A percentile compares a stretch with the other conserved stretches of the same genome.
phyloP scores from a whole-genome alignment of 2,113 vertebrate species.

The Symphodus melops region DNA sequence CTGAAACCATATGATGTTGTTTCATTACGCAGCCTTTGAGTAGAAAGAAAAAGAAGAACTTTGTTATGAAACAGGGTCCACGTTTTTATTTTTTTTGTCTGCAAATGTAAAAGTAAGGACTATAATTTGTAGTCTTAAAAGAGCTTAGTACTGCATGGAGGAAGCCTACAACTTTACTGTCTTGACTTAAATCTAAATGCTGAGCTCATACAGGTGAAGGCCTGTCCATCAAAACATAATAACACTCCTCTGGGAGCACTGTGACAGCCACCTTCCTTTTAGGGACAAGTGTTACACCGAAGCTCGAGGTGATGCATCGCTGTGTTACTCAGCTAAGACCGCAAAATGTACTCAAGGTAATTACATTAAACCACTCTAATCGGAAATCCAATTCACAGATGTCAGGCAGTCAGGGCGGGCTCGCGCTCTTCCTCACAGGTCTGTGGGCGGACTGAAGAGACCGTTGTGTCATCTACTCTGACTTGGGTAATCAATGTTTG shows the following conservation, averaged over 20 bases:
- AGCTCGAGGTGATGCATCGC: conserved; percentile 55
- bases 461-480: conserved; percentile 63
- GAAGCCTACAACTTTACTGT: conserved; percentile 6
- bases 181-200: not conserved
- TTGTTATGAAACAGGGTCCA: not conserved
- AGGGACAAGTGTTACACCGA: conserved; percentile 28
- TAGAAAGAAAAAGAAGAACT: not conserved
- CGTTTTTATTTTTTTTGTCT: not conserved
- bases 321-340: conserved; percentile 48
- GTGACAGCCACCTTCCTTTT: conserved; percentile 14
- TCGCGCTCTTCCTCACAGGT: conserved; percentile 41
- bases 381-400: conserved; percentile 76
- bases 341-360: conserved; percentile 69
- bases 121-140: too few species aligned
- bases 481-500: conserved; percentile 69
- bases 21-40: conserved; percentile 2
- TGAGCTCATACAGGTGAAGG: conserved; percentile 24
- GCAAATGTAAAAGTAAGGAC: not conserved
- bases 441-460: conserved; percentile 27
- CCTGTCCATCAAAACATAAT: conserved; percentile 51
- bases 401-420: conserved; percentile 58
- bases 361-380: conserved; percentile 79
- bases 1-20: not conserved
- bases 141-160: conserved; percentile 12
- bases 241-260: conserved; percentile 24